Percentiles rank a stretch among this genome's conserved stretches.
phyloP scores from a whole-genome alignment of 2,888 invertebrate genomes.

The Dexiosoma caninum region DNA sequence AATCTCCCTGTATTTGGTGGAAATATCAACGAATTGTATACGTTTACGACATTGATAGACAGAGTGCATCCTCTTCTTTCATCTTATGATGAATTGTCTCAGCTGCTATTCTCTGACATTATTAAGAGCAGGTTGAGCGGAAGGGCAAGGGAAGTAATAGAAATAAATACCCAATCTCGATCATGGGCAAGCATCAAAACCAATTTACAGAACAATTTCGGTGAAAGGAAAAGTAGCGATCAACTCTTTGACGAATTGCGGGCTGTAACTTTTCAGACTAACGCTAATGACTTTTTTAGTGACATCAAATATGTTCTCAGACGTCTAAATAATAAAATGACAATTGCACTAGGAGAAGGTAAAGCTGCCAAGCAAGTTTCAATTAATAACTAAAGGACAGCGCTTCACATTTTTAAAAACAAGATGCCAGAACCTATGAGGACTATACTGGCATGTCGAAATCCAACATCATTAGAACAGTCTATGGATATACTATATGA shows the following conservation, averaged over 20 bases:
- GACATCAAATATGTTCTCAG: no score
- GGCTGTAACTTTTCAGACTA: background rate
- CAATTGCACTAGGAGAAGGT: no score
- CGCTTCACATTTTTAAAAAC: no score
- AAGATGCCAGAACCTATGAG: no score
- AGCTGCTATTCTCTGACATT: background rate
- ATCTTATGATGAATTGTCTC: background rate
- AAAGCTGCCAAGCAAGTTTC: no score
- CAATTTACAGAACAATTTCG: background rate
- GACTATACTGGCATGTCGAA: no score
- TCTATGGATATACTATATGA: no score
- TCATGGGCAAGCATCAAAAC: background rate
- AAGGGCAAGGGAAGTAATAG: conserved; percentile 2
- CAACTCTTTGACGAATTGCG: conserved; percentile 14
- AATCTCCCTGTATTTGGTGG: background rate
- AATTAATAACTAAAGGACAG: no score
- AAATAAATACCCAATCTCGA: conserved; percentile 15
- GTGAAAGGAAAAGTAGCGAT: conserved; percentile 14
- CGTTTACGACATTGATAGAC: background rate
- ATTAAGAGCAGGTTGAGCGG: background rate
- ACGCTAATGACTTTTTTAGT: conserved; percentile 7
- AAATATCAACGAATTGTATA: background rate
- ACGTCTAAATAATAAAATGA: no score
- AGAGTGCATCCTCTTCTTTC: background rate
- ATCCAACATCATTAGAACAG: no score